These are phyloP conservation scores for Spheniscus humboldti DNA, from an alignment of 2,797 vertebrate species.

Conservation along the genomic window DNA sequence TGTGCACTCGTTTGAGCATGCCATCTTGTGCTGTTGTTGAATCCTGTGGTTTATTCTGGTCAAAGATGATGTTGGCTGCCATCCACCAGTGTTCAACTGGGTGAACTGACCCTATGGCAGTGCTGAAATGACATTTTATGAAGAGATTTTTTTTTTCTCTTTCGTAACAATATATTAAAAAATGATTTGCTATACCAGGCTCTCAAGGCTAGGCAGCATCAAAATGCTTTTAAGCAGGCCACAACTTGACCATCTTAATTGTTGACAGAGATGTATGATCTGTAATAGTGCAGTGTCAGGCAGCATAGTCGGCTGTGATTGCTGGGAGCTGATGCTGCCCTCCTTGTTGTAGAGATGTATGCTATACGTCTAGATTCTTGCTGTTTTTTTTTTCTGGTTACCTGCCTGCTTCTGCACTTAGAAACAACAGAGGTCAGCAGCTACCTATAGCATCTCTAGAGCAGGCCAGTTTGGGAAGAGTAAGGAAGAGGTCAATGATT, in stretches of 20 bases:
- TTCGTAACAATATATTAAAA: not conserved
- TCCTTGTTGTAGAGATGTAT: not conserved
- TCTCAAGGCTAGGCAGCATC: not conserved
- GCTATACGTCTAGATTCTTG: not conserved
- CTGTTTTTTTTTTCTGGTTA: not conserved
- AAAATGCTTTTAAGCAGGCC: not conserved
- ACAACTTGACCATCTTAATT: not conserved
- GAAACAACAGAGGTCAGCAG: not conserved
- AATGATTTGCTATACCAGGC: not conserved
- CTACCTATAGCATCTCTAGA: not conserved
- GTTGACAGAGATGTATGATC: not conserved
- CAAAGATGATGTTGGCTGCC: not conserved
- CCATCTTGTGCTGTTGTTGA: not conserved
- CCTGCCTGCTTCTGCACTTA: not conserved
- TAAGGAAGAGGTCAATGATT: not conserved
- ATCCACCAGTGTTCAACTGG: not conserved
- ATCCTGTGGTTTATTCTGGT: not conserved
- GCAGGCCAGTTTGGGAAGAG: not conserved
- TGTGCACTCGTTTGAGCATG: no score
- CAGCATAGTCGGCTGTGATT: not conserved
- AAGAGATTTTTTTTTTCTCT: not conserved
- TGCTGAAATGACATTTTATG: not conserved
- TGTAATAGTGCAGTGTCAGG: not conserved
- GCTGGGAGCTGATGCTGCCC: not conserved
- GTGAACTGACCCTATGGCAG: not conserved